Percentiles rank a stretch among this genome's conserved stretches.
Evolutionary conservation across 2,888 invertebrate genomes (phyloP).

Genomic region (Tethea ocularis): DNA sequence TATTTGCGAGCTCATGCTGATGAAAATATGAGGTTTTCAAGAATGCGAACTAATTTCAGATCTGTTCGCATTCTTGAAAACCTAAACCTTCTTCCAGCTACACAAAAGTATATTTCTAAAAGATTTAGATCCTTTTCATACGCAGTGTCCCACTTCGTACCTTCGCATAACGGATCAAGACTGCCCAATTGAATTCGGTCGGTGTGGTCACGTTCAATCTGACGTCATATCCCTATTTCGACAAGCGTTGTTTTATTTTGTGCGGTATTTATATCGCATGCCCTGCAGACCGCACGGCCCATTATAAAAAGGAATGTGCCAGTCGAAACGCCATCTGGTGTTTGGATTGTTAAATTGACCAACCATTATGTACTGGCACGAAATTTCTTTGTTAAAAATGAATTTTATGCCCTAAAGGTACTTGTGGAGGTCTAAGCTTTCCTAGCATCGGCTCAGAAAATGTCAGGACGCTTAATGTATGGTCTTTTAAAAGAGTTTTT

Average conservation of each 20-base stretch:
- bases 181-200: not conserved
- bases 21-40: not conserved
- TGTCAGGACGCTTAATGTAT: no score
- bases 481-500: no score
- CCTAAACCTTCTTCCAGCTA: no score
- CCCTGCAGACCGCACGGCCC: constrained; percentile 30
- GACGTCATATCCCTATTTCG: constrained; percentile 42
- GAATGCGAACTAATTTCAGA: not conserved
- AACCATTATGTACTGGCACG: not conserved
- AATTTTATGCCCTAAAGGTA: not conserved
- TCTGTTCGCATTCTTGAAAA: not conserved
- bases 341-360: constrained; percentile 8
- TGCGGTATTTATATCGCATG: constrained; percentile 44
- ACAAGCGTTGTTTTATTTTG: constrained; percentile 18
- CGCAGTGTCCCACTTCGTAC: not conserved
- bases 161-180: not conserved
- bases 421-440: not conserved
- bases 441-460: not conserved
- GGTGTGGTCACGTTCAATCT: constrained; percentile 12
- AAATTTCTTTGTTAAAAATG: not conserved
- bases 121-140: no score
- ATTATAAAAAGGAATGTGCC: constrained; percentile 29
- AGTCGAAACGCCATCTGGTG: constrained; percentile 32
- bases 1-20: not conserved
- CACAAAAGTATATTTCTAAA: no score